Percentiles rank a stretch among this genome's conserved stretches.
Conservation (phyloP, 2,113 vertebrate genomes). For the Potamarius usumacintae region DNA sequence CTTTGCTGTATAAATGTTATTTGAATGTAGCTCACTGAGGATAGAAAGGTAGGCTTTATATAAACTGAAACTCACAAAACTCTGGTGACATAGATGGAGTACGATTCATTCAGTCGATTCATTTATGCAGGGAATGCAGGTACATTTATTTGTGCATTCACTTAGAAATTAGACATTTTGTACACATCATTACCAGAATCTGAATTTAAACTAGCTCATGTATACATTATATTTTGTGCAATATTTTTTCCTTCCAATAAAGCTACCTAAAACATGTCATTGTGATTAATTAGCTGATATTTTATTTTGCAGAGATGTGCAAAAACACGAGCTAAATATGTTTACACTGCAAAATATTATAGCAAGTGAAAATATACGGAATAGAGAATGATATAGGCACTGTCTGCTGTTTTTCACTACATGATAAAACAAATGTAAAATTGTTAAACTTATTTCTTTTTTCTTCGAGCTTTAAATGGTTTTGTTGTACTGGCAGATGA, state of each 20-base stretch:
- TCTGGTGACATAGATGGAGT: background rate
- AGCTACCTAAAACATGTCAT: background rate
- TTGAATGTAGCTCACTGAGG: background rate
- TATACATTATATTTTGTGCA: background rate
- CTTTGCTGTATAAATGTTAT: background rate
- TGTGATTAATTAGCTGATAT: background rate
- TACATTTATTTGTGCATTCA: background rate
- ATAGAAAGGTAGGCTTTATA: background rate
- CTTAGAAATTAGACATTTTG: background rate
- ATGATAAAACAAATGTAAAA: background rate
- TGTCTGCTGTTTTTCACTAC: background rate
- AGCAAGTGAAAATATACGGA: background rate
- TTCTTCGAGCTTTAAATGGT: no score
- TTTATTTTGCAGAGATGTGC: background rate
- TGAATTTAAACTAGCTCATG: background rate
- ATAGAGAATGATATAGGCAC: background rate
- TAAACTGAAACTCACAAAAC: background rate
- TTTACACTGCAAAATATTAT: background rate
- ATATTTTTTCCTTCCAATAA: background rate
- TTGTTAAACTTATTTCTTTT: background rate
- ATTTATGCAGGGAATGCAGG: background rate
- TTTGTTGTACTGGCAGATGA: background rate
- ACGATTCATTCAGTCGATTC: background rate
- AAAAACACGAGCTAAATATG: background rate
- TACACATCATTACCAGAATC: conserved; percentile 3